Conservation (phyloP, 2,888 invertebrate genomes). For the Xiphydria camelus region DNA sequence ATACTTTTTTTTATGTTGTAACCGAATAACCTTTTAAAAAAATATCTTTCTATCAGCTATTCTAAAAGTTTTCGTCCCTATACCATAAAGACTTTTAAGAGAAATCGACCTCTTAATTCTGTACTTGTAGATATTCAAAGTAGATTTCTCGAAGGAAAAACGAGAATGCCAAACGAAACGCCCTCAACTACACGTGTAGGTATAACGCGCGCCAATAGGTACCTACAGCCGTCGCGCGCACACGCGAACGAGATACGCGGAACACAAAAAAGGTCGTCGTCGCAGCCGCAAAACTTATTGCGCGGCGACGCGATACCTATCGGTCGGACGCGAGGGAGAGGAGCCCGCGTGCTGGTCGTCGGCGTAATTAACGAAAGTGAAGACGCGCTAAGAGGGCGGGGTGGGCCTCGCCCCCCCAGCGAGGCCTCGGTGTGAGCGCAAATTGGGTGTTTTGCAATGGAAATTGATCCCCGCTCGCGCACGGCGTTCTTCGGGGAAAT, state of each 20-base stretch:
- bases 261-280: conserved; percentile 15
- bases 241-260: conserved; percentile 7
- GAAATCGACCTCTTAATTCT: no score
- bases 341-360: no score
- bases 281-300: conserved; percentile 21
- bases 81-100: no score
- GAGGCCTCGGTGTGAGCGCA: conserved; percentile 16
- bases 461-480: no score
- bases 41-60: no score
- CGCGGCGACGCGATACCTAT: conserved; percentile 27
- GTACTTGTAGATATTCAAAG: neutral
- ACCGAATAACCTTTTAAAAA: no score
- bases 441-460: conserved; percentile 21
- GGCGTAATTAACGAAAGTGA: conserved; percentile 29
- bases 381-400: conserved; percentile 16
- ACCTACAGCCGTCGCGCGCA: neutral
- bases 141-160: neutral
- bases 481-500: no score
- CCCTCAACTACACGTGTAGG: neutral
- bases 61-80: no score
- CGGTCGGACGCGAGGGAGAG: conserved; percentile 5
- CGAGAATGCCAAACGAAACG: neutral
- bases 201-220: neutral
- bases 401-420: conserved; percentile 18
- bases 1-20: no score